phyloP scores from a whole-genome alignment of 1,140 invertebrate species.

The Microplitis demolitor region DNA sequence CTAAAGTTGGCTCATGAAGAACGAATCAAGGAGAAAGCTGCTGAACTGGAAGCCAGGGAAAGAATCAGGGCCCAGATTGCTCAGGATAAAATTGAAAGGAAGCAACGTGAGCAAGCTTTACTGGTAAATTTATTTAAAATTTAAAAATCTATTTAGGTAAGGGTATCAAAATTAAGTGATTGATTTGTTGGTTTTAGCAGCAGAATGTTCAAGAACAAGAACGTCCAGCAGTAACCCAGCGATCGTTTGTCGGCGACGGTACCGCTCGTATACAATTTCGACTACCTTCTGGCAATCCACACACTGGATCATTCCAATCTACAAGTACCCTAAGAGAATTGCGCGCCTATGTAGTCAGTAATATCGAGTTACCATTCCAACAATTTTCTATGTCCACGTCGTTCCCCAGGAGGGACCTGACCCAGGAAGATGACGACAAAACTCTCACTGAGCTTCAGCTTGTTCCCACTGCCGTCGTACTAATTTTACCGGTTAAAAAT shows the following conservation, averaged over 20 bases:
- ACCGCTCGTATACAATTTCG: conserved; percentile 80
- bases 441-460: conserved; percentile 74
- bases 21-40: conserved; percentile 72
- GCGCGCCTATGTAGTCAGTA: conserved; percentile 65
- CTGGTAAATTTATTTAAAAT: conserved; percentile 41
- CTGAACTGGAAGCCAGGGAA: conserved; percentile 70
- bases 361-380: conserved; percentile 61
- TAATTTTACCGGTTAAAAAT: conserved; percentile 71
- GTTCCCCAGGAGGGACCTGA: conserved; percentile 79
- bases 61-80: conserved; percentile 76
- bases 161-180: no score
- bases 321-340: conserved; percentile 64
- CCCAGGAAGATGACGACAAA: conserved; percentile 64
- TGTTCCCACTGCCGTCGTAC: conserved; percentile 78
- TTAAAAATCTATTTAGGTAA: no score
- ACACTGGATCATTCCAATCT: conserved; percentile 69
- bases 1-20: conserved; percentile 72
- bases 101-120: conserved; percentile 47
- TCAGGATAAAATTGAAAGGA: conserved; percentile 71
- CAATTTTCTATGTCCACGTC: conserved; percentile 76
- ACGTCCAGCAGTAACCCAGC: neutral
- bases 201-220: conserved; percentile 33
- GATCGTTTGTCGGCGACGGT: conserved; percentile 37
- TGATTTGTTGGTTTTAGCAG: conserved; percentile 4
- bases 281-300: conserved; percentile 75